Base-by-base conservation (phyloP, 2,113 vertebrate genomes). In the Reinhardtius hippoglossoides region DNA sequence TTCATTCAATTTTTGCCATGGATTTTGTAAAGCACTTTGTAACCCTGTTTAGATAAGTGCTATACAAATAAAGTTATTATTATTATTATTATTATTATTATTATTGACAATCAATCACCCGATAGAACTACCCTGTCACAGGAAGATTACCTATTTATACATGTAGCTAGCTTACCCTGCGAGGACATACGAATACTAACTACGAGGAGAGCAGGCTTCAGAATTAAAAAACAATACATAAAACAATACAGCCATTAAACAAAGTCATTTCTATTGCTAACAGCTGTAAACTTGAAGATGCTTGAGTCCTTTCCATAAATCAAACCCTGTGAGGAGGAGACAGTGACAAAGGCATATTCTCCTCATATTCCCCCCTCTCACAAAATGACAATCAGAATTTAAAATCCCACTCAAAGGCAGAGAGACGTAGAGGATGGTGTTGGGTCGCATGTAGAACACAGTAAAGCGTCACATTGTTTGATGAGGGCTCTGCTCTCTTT, bases 361-460 rank as follows among this genome's bases (percentile, higher is more conserved):
- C 40, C 40, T 42, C 40, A 42, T 13, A 42, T 13, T 42, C 40
- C 40, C 40, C 40, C 10, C 10, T 13, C 40, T 42, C 10, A 12
- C 40, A 3, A 10, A 42, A 42, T 42, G 12, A 79, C 73, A 79
- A 68, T 87, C 86, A 81, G 68, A 81, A 24, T 13, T n/a, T 21
- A 59, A 75, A 59, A 44, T 56, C 52, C 46, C 58, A 61, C 40
- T 58, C 48, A 67, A 13, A 62, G 63, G 31, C 31, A 31, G 31
- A 69, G 71, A 58, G 64, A 35, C 78, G 2, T 35, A 50, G 62
- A 84, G 57, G 46, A 73, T 66, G 60, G 72, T 68, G 74, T 61
- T 61, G 37, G 5, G 70, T 55, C 52, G 24, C 63, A 72, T 78
- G 35, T 76, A 64, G 24, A 70, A 23, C 14, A 35, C 10, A 74